These are phyloP conservation scores for Drosophila trapezifrons DNA, from an alignment of 1,140 invertebrate species.

Conservation along the genomic window DNA sequence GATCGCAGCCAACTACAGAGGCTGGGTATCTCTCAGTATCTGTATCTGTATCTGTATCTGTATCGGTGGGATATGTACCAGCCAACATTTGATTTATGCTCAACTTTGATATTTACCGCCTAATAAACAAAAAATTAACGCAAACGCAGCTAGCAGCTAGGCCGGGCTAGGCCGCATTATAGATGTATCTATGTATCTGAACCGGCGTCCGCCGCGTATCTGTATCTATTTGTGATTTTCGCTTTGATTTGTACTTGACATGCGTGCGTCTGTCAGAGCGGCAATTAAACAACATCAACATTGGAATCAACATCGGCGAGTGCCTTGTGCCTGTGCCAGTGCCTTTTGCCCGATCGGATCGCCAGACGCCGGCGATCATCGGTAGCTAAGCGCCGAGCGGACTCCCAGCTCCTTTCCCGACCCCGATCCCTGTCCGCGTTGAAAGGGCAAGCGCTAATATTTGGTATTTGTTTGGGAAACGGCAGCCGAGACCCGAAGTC, in stretches of 20 bases:
- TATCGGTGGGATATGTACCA: slow-evolving; percentile 49
- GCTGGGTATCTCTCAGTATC: slow-evolving; percentile 26
- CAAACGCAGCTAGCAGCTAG: slow-evolving; percentile 64
- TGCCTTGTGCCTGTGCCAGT: slow-evolving; percentile 20
- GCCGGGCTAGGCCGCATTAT: slow-evolving; percentile 41
- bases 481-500: slow-evolving; percentile 38
- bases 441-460: slow-evolving; percentile 76
- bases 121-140: slow-evolving; percentile 82
- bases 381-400: slow-evolving; percentile 16
- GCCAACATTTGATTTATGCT: slow-evolving; percentile 77
- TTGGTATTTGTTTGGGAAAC: slow-evolving; percentile 77
- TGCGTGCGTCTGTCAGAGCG: slow-evolving; percentile 74
- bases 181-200: slow-evolving; percentile 51
- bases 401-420: slow-evolving; percentile 8
- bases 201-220: slow-evolving; percentile 28
- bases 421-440: slow-evolving; percentile 44
- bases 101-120: slow-evolving; percentile 81
- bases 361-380: slow-evolving; percentile 24
- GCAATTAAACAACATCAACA: slow-evolving; percentile 79
- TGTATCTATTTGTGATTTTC: slow-evolving; percentile 65
- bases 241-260: slow-evolving; percentile 77
- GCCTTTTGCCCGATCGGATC: slow-evolving; percentile 2
- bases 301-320: slow-evolving; percentile 33
- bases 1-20: slow-evolving; percentile 20
- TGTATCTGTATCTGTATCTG: slow-evolving; percentile 26